Evolutionary conservation across 2,113 vertebrate genomes (phyloP), one percentile per base, ranked within the genome.

Genomic region (Columba janthina): DNA sequence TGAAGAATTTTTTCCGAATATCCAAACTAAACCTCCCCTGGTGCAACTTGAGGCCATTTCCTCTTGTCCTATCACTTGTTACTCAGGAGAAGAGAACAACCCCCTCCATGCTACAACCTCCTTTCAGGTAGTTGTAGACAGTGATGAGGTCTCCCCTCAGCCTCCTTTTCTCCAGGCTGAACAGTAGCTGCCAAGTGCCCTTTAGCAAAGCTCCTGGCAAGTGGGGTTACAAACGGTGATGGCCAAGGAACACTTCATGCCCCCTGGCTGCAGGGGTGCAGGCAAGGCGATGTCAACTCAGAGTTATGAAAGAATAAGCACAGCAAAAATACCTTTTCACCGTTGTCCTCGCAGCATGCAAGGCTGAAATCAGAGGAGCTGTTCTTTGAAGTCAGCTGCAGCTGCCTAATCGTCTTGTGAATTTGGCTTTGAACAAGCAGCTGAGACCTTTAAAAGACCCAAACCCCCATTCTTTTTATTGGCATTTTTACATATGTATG

Each of bases 311-410:
- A 71, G 44, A 62, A 5, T 71, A 56, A 64, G 32, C 64, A 32
- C 31, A 61, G 70, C 62, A 91, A 51, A 92, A 87, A 69, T 11
- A 44, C 32, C 17, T 85, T 81, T 75, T 54, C 70, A 78, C 48
- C 0, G 0, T 10, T 67, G 73, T 58, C 62, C 15, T 91, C 0
- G 0, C 44, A 65, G 22, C 5, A 10, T 75, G 32, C 16, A 6
- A 91, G 70, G 38, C 66, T 85, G 70, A 69, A 87, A 67, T 82
- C 65, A 48, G 24, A 78, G 54, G 53, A 75, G 58, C 24, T 44
- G 29, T 48, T 85, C 61, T 75, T 95, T 82, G 77, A 85, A 79
- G 28, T 40, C 19, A 4, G 14, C 61, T 89, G 48, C 19, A 4
- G 13, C 61, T 89, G 48, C 74, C 77, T 69, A 31, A 9, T 69